Base-by-base conservation (phyloP, 2,113 vertebrate species). In the Geococcyx californianus region DNA sequence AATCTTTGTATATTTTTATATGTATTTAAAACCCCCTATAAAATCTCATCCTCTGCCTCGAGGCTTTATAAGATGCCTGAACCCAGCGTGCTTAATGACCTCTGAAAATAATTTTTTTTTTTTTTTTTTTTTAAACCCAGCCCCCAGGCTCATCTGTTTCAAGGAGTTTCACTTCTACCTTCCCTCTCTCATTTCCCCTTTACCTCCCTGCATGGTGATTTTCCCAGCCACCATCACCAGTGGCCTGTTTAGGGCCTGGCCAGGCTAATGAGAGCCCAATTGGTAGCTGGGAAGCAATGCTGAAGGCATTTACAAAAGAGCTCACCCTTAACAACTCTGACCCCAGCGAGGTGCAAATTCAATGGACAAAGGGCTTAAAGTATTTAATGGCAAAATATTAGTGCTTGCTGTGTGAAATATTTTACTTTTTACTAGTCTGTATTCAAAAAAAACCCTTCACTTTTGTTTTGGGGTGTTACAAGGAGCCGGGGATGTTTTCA, bases 141-240 rank as follows among this genome's bases (percentile, higher is more conserved):
- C 26, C 85, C 47, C 11, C 58, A 19, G 20, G 28, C 69, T 68
- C 49, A 47, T 69, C 44, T 67, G 80, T 34, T 66, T 88, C 29
- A 56, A 38, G 12, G 83, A 90, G 97, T 97, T 97, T 97, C 95
- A 96, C 97, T 98, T 97, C 97, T 96, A 95, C 90, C 84, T 31
- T 44, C 55, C 26, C 13, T 34, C 83, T 98, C 87, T 97, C 95
- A 24, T 96, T 97, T 98, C 97, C 97, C 87, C 80, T 97, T 97
- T 94, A 95, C 91, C 88, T 97, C 75, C 77, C 87, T 4, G 1
- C 49, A 63, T 7, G 29, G 59, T 73, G 73, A 75, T 96, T 96
- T 95, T 97, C 92, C 78, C n/a, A 51, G 31, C 58, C 9, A 13
- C 74, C 42, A 20, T 58, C 5, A 0, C 26, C 59, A 80, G 59